Percentiles rank a stretch among this genome's conserved stretches.
Evolutionary conservation across 2,888 invertebrate species (phyloP).

Genomic region (Drosophila subquinaria): DNA sequence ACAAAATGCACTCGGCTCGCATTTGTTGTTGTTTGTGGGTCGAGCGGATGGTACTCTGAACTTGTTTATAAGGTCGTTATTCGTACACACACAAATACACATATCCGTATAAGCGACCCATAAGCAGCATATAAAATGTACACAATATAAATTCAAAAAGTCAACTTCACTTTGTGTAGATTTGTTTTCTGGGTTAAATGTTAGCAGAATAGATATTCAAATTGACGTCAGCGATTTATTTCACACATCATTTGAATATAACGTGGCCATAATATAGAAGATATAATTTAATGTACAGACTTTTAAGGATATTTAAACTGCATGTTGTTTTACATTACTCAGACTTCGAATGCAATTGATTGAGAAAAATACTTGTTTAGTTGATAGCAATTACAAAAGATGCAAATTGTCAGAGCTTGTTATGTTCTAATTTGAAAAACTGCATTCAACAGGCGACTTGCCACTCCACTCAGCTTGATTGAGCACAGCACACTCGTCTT

Average conservation of each 20-base stretch:
- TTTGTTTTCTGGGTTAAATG: conserved; percentile 44
- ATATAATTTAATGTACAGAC: not conserved
- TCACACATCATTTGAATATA: conserved; percentile 17
- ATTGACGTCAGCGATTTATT: conserved; percentile 15
- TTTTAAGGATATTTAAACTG: too few relatives aligned
- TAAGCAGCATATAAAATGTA: conserved; percentile 65
- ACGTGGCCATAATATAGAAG: not conserved
- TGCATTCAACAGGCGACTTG: conserved; percentile 32
- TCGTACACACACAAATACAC: conserved; percentile 42
- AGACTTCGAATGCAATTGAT: not conserved
- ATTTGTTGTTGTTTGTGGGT: conserved; percentile 39
- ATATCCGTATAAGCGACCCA: conserved; percentile 19
- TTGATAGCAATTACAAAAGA: not conserved
- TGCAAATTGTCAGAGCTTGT: not conserved
- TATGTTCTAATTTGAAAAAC: not conserved
- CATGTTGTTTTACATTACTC: too few relatives aligned
- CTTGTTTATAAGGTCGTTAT: conserved; percentile 77
- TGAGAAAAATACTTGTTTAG: not conserved
- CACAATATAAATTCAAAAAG: conserved; percentile 70
- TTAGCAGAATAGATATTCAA: conserved; percentile 2
- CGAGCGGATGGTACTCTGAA: conserved; percentile 40
- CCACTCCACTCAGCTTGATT: conserved; percentile 31
- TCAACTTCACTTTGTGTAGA: too few relatives aligned
- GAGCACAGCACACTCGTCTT: conserved; percentile 41
- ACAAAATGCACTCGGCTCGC: conserved; percentile 49